Conservation (phyloP, 1,140 invertebrate genomes). For the Drosophila oshimai region DNA sequence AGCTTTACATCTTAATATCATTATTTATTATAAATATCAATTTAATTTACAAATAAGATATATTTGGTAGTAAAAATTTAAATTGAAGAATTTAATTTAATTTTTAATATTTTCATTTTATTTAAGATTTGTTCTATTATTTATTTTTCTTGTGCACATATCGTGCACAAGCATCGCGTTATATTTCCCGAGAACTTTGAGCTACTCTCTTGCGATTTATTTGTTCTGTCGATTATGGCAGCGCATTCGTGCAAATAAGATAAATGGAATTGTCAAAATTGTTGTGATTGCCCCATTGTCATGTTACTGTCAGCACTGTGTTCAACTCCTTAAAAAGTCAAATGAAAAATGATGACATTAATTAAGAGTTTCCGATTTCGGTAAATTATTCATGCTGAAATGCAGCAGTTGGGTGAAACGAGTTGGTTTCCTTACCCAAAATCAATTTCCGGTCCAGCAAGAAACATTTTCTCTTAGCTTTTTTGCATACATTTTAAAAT, state of each 20-base stretch:
- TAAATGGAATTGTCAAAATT: constrained; percentile 64
- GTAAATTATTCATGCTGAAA: constrained; percentile 28
- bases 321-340: constrained; percentile 21
- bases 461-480: background rate
- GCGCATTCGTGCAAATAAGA: constrained; percentile 43
- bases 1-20: too few relatives aligned
- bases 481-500: background rate
- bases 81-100: too few relatives aligned
- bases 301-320: constrained; percentile 12
- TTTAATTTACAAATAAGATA: too few relatives aligned
- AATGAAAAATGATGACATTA: constrained; percentile 18
- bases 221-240: constrained; percentile 47
- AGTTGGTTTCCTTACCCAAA: background rate
- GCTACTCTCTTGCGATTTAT: constrained; percentile 28
- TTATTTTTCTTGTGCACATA: background rate
- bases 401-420: background rate
- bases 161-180: constrained; percentile 6
- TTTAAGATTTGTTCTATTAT: too few relatives aligned
- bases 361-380: constrained; percentile 3
- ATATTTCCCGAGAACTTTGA: constrained; percentile 1
- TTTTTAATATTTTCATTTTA: too few relatives aligned
- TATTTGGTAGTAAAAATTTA: too few relatives aligned
- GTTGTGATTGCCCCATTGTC: constrained; percentile 14
- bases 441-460: background rate
- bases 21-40: too few relatives aligned